Percentiles rank a stretch among this genome's conserved stretches.
These are phyloP conservation scores for Oreotrochilus melanogaster DNA, from an alignment of 2,113 vertebrate genomes.

Conservation along the genomic window DNA sequence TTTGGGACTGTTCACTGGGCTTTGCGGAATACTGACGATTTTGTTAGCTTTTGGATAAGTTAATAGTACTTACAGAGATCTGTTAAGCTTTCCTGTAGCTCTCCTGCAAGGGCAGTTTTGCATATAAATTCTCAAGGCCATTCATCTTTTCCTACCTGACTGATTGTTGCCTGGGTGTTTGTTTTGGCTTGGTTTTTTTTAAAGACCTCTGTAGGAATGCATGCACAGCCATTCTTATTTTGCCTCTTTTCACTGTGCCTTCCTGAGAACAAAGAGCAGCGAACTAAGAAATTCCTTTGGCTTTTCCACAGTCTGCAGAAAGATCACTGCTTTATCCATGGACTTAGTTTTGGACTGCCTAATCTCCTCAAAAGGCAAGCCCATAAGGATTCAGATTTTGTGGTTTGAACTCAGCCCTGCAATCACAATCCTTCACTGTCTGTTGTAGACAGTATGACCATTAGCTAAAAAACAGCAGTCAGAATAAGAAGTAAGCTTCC, in stretches of 20 bases:
- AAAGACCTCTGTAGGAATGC: constrained; percentile 1
- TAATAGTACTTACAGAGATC: background rate
- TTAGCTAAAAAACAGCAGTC: background rate
- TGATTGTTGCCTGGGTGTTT: background rate
- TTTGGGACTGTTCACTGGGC: constrained; percentile 1
- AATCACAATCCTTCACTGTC: constrained; percentile 3
- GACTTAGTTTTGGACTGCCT: constrained; percentile 35
- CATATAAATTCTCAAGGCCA: constrained; percentile 55
- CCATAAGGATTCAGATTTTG: constrained; percentile 40
- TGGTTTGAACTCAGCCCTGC: constrained; percentile 17
- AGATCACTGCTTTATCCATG: constrained; percentile 20
- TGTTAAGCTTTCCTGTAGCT: constrained; percentile 30
- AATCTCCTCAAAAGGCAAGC: constrained; percentile 39
- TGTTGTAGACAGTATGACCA: background rate
- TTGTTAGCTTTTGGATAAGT: constrained; percentile 64
- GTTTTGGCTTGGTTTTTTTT: background rate
- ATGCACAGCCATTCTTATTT: constrained; percentile 9
- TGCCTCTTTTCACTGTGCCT: constrained; percentile 26
- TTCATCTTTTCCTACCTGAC: constrained; percentile 47
- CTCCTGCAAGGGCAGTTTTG: background rate
- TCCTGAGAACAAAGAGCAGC: constrained; percentile 52
- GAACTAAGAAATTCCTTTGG: constrained; percentile 59
- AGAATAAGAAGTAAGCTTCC: background rate
- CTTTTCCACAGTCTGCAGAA: constrained; percentile 27
- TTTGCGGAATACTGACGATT: constrained; percentile 49